Conservation (phyloP, 2,113 vertebrate species). For the Ciconia maguari region DNA sequence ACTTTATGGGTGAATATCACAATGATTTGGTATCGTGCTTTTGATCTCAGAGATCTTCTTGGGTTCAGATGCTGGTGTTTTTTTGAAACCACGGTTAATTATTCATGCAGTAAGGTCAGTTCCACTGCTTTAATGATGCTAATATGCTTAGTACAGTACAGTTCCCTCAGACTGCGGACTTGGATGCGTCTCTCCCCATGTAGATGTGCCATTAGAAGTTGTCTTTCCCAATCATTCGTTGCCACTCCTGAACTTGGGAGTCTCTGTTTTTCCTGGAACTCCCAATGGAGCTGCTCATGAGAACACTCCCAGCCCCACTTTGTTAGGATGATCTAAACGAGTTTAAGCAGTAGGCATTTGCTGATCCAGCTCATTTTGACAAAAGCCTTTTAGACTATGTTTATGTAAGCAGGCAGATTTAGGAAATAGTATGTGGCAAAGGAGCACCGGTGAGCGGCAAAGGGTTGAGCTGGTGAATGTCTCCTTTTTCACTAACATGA, state of each 20-base stretch:
- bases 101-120: not conserved
- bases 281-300: not conserved
- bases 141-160: not conserved
- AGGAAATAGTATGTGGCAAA: not conserved
- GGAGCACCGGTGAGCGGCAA: not conserved
- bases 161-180: not conserved
- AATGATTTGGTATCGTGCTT: not conserved
- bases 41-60: not conserved
- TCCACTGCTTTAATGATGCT: not conserved
- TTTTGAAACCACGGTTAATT: not conserved
- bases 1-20: not conserved
- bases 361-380: slow-evolving; percentile 24
- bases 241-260: not conserved
- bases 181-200: not conserved
- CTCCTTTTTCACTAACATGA: not conserved
- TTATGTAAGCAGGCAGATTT: not conserved
- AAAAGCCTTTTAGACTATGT: not conserved
- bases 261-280: not conserved
- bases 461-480: not conserved
- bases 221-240: not conserved
- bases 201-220: not conserved
- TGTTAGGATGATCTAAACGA: not conserved
- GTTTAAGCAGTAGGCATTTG: slow-evolving; percentile 21
- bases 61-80: not conserved
- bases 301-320: not conserved